Evolutionary conservation across 2,888 invertebrate genomes (phyloP).

Genomic region (Myopa tessellatipennis): DNA sequence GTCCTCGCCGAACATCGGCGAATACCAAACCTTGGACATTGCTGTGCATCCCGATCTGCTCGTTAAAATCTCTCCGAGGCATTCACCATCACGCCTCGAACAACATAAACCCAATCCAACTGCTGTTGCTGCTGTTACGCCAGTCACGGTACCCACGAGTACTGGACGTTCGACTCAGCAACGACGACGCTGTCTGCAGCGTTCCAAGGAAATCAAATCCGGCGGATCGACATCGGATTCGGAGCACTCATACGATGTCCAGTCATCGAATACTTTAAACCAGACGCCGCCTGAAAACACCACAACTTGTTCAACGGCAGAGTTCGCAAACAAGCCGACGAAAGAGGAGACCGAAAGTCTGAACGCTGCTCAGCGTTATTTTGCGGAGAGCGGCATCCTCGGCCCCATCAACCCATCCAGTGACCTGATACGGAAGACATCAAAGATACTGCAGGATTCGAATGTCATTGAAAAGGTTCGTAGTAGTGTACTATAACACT

Average conservation of each 20-base stretch:
- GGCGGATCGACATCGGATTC: constrained; percentile 54
- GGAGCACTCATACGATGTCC: constrained; percentile 47
- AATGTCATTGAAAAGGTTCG: constrained; percentile 56
- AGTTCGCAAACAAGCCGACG: neutral
- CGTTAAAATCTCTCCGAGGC: constrained; percentile 57
- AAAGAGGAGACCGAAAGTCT: constrained; percentile 47
- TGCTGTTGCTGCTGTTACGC: neutral
- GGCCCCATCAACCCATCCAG: constrained; percentile 54
- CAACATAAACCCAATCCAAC: constrained; percentile 23
- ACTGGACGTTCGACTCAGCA: constrained; percentile 51
- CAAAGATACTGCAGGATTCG: constrained; percentile 58
- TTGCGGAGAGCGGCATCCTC: constrained; percentile 59
- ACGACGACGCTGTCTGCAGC: constrained; percentile 52
- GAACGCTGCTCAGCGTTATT: constrained; percentile 58
- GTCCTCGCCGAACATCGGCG: constrained; percentile 60
- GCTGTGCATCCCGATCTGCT: constrained; percentile 62
- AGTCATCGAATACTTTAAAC: neutral
- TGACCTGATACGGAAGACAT: constrained; percentile 56
- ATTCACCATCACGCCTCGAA: constrained; percentile 49
- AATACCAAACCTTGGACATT: constrained; percentile 57
- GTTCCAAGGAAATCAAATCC: constrained; percentile 55
- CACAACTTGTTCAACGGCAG: neutral
- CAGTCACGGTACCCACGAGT: constrained; percentile 30
- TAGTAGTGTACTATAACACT: too few species aligned
- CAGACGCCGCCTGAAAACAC: neutral